A percentile compares a stretch with the other conserved stretches of the same genome.
Evolutionary conservation across 2,113 vertebrate species (phyloP).

Genomic region (Hoplias malabaricus): DNA sequence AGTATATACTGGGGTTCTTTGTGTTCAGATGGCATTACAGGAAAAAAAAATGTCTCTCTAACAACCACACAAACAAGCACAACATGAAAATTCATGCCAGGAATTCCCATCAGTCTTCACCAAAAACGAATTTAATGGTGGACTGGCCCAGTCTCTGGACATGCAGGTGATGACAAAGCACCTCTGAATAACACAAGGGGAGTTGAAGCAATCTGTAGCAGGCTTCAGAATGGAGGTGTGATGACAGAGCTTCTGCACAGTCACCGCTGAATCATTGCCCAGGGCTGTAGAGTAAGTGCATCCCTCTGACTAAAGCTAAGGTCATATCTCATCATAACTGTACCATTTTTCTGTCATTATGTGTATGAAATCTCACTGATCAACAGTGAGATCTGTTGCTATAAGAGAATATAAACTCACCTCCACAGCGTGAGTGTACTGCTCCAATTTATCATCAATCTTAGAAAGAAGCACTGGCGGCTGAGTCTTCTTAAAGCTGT

Average conservation of each 20-base stretch:
- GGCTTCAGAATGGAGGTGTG: not conserved
- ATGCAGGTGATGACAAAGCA: not conserved
- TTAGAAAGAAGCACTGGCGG: constrained; percentile 77
- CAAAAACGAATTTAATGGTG: not conserved
- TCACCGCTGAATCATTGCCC: not conserved
- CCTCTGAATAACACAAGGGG: not conserved
- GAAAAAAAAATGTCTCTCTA: not conserved
- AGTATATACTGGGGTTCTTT: not conserved
- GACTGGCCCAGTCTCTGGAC: not conserved
- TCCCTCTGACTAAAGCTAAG: not conserved
- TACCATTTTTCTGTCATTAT: not conserved
- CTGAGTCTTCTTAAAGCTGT: constrained; percentile 86
- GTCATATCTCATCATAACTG: not conserved
- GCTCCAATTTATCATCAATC: constrained; percentile 86
- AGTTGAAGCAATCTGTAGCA: not conserved
- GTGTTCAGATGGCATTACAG: not conserved
- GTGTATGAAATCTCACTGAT: not conserved
- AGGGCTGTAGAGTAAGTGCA: not conserved
- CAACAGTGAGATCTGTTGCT: not conserved
- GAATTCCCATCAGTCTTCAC: not conserved
- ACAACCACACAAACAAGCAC: not conserved
- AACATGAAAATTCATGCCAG: not conserved
- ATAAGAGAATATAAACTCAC: constrained; percentile 59
- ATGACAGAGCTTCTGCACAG: not conserved
- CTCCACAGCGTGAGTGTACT: constrained; percentile 90